Evolutionary conservation across 2,797 vertebrate species (phyloP).

Genomic region (Neosalanx taihuensis): DNA sequence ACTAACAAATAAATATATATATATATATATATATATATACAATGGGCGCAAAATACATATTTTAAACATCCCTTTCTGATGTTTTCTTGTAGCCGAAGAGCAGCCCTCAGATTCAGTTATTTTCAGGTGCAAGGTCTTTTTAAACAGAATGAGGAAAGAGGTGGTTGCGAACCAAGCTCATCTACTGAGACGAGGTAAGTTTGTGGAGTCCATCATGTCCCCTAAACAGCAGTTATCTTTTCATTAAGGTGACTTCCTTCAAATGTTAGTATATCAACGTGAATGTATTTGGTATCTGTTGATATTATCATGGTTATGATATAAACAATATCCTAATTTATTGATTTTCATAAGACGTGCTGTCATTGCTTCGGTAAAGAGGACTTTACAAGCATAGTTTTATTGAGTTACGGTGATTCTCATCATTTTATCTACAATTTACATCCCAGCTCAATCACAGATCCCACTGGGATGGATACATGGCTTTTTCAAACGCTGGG

Average conservation of each 20-base stretch:
- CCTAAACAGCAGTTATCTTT: neutral
- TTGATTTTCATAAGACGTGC: slow-evolving; percentile 2
- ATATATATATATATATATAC: slow-evolving; percentile 28
- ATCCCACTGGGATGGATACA: neutral
- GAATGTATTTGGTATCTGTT: neutral
- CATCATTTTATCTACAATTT: slow-evolving; percentile 24
- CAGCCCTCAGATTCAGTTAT: slow-evolving; percentile 68
- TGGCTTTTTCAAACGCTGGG: slow-evolving; percentile 5
- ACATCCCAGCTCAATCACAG: neutral
- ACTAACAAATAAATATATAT: slow-evolving; percentile 17
- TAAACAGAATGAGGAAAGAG: slow-evolving; percentile 71
- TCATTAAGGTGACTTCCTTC: slow-evolving; percentile 12
- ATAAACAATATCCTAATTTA: too few relatives aligned
- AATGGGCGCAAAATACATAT: slow-evolving; percentile 9
- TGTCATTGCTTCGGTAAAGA: slow-evolving; percentile 22
- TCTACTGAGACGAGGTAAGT: slow-evolving; percentile 71
- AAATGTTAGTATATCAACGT: neutral
- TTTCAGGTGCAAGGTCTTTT: slow-evolving; percentile 71
- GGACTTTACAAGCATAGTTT: slow-evolving; percentile 41
- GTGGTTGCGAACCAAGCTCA: slow-evolving; percentile 58
- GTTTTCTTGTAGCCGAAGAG: slow-evolving; percentile 65
- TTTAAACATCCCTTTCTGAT: slow-evolving; percentile 43
- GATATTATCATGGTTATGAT: neutral
- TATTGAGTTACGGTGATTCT: slow-evolving; percentile 34
- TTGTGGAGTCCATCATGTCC: neutral